These are phyloP conservation scores for Andricus quercusramuli DNA, from an alignment of 2,888 invertebrate genomes.

Conservation along the genomic window DNA sequence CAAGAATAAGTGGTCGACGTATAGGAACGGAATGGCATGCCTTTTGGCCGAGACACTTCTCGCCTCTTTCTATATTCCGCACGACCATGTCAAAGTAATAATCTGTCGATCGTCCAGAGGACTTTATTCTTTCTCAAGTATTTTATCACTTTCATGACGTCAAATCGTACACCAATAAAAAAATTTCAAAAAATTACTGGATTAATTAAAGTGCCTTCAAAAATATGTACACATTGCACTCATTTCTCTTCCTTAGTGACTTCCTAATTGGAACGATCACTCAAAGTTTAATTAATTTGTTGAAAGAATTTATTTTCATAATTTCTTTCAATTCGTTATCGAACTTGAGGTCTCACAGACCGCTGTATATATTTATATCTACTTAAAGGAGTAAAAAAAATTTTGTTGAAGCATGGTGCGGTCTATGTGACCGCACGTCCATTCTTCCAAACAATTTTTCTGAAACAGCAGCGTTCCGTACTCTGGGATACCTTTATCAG, in stretches of 20 bases:
- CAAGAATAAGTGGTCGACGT: slow-evolving; percentile 71
- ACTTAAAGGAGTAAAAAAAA: too few species aligned
- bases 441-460: too few species aligned
- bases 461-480: too few species aligned
- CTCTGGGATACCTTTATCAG: too few species aligned
- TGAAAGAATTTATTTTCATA: background rate
- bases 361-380: too few species aligned
- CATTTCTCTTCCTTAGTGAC: background rate
- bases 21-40: slow-evolving; percentile 61
- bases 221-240: background rate
- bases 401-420: too few species aligned
- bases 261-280: background rate
- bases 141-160: slow-evolving; percentile 17
- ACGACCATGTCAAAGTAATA: slow-evolving; percentile 24
- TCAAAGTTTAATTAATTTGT: slow-evolving; percentile 4
- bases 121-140: slow-evolving; percentile 17
- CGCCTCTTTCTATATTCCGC: slow-evolving; percentile 41
- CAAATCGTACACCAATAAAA: background rate
- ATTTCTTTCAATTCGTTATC: background rate
- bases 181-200: background rate
- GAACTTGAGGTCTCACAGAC: too few species aligned
- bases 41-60: slow-evolving; percentile 53
- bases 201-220: background rate
- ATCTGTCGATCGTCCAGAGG: slow-evolving; percentile 22
- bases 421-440: too few species aligned